A percentile compares a stretch with the other conserved stretches of the same genome.
Conservation (phyloP, 2,888 invertebrate genomes). For the Seira musarum region DNA sequence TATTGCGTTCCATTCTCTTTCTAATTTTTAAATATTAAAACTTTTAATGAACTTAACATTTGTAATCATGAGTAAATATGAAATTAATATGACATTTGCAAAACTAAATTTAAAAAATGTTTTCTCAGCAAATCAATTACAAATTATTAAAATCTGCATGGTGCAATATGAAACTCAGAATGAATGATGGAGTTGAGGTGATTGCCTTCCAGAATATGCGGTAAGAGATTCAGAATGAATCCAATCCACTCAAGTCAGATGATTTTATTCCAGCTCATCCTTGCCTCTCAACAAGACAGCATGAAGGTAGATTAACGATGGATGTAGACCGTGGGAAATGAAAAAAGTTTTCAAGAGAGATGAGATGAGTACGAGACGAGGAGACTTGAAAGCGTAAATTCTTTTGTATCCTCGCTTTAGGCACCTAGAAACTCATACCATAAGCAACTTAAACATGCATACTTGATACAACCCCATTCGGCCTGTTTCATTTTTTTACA, state of each 20-base stretch:
- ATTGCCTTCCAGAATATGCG: conserved; percentile 42
- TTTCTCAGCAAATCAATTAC: too few relatives aligned
- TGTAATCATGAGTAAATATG: too few relatives aligned
- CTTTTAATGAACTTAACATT: too few relatives aligned
- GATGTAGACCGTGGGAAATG: conserved; percentile 69
- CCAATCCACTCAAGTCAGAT: conserved; percentile 14
- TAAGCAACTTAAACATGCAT: too few relatives aligned
- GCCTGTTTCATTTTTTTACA: conserved; percentile 38
- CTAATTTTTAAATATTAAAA: not conserved
- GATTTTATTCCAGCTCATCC: conserved; percentile 35
- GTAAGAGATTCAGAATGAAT: conserved; percentile 23
- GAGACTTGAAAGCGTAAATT: conserved; percentile 16
- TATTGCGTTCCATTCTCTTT: conserved; percentile 25
- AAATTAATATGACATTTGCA: too few relatives aligned
- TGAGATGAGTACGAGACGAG: conserved; percentile 6
- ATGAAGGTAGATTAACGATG: conserved; percentile 60
- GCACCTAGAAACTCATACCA: conserved; percentile 1
- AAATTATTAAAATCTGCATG: too few relatives aligned
- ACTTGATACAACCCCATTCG: conserved; percentile 35
- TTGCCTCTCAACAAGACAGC: conserved; percentile 49
- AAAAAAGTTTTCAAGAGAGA: conserved; percentile 14
- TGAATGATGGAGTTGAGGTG: conserved; percentile 28
- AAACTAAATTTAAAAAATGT: too few relatives aligned
- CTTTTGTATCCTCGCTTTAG: conserved; percentile 5
- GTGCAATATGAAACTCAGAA: not conserved